A percentile compares a stretch with the other conserved stretches of the same genome.
phyloP scores from a whole-genome alignment of 2,113 vertebrate genomes.

The Tachysurus fulvidraco region DNA sequence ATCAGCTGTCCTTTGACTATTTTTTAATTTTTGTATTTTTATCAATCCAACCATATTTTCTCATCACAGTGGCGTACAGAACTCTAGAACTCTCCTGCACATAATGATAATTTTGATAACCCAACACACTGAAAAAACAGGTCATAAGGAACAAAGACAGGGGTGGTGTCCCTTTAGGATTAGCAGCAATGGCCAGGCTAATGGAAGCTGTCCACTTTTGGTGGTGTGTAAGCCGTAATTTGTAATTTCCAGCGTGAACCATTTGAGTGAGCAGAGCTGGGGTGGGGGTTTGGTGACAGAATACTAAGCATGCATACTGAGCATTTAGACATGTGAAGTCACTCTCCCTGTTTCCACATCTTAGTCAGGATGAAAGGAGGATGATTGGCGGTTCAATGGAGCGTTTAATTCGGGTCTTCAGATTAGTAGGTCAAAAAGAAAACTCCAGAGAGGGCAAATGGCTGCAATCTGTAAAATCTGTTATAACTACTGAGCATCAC shows the following conservation, averaged over 20 bases:
- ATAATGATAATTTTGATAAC: constrained; percentile 68
- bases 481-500: neutral
- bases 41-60: neutral
- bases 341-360: constrained; percentile 53
- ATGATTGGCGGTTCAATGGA: constrained; percentile 58
- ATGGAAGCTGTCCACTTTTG: constrained; percentile 56
- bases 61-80: neutral
- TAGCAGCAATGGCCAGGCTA: constrained; percentile 38
- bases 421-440: constrained; percentile 45
- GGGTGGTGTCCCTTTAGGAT: constrained; percentile 44
- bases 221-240: constrained; percentile 57
- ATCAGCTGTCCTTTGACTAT: neutral
- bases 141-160: neutral
- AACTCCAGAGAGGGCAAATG: constrained; percentile 2
- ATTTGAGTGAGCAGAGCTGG: constrained; percentile 49
- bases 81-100: constrained; percentile 59
- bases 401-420: constrained; percentile 63
- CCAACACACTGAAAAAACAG: constrained; percentile 51
- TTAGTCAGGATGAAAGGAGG: constrained; percentile 52
- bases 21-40: neutral
- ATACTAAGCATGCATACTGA: constrained; percentile 9
- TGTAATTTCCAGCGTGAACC: constrained; percentile 63
- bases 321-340: constrained; percentile 20
- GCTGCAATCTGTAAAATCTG: constrained; percentile 1
- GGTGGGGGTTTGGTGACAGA: constrained; percentile 16